Conservation (phyloP, 2,113 vertebrate species). For the Halcyon malimbica region DNA sequence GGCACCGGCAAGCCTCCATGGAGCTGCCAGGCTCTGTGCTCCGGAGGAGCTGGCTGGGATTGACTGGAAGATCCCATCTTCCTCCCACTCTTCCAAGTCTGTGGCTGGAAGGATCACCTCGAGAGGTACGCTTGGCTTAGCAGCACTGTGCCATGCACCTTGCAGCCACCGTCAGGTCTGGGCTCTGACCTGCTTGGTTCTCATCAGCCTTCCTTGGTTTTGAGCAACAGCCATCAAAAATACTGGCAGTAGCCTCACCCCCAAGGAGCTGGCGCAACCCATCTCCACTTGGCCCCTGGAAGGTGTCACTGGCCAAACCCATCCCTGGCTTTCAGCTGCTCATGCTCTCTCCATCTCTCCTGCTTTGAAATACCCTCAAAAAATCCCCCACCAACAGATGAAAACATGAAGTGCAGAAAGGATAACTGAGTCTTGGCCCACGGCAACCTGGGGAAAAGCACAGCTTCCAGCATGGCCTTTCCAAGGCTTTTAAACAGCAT, state of each 20-base stretch:
- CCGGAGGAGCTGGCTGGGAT: background rate
- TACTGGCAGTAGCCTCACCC: background rate
- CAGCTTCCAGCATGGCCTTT: background rate
- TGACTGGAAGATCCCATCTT: rapidly evolving
- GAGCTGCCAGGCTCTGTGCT: background rate
- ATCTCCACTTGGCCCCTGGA: background rate
- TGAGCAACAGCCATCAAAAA: background rate
- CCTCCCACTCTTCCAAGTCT: background rate
- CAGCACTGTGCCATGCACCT: rapidly evolving
- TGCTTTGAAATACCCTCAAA: background rate
- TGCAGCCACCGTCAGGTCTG: background rate
- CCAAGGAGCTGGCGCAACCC: background rate
- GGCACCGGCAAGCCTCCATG: rapidly evolving
- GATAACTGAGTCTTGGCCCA: background rate
- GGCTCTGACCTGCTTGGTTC: background rate
- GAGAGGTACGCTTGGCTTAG: background rate
- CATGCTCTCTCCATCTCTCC: background rate
- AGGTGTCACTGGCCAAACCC: background rate
- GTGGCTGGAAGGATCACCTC: background rate
- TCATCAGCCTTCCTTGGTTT: background rate
- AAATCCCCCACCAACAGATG: background rate
- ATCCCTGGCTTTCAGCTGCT: background rate
- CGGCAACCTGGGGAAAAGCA: background rate
- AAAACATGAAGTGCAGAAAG: background rate
- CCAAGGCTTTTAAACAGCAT: background rate